phyloP scores from a whole-genome alignment of 2,113 vertebrate species.

The Plectropomus leopardus region DNA sequence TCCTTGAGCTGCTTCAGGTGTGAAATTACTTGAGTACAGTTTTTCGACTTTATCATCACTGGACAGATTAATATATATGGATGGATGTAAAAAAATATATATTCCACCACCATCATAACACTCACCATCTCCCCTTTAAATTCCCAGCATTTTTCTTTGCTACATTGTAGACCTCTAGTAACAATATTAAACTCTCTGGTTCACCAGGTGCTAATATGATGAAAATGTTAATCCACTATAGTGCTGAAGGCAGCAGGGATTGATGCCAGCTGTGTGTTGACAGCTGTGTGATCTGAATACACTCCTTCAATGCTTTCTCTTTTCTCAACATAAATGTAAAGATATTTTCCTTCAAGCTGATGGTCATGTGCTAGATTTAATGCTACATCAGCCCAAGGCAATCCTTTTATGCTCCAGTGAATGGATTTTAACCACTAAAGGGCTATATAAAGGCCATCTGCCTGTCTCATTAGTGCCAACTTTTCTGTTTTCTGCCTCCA shows the following conservation, averaged over 20 bases:
- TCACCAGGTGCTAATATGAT: conserved; percentile 61
- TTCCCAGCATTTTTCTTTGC: conserved; percentile 27
- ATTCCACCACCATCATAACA: not conserved
- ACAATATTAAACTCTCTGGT: conserved; percentile 30
- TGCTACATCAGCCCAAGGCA: conserved; percentile 60
- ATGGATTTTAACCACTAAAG: conserved; percentile 70
- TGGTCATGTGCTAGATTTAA: conserved; percentile 64
- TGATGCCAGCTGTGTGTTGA: conserved; percentile 60
- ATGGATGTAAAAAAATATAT: not conserved
- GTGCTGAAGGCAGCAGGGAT: conserved; percentile 52
- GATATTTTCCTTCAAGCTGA: conserved; percentile 63
- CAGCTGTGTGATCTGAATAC: conserved; percentile 61
- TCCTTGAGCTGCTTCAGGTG: not conserved
- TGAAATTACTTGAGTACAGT: not conserved
- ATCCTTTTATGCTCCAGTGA: conserved; percentile 64
- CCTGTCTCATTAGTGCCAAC: conserved; percentile 63
- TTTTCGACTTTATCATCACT: not conserved
- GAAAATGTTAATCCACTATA: conserved; percentile 56
- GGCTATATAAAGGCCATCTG: conserved; percentile 74
- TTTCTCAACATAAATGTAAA: conserved; percentile 55
- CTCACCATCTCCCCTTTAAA: not conserved
- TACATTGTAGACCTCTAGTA: conserved; percentile 6
- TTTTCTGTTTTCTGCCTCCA: conserved; percentile 42
- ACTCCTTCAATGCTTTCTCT: conserved; percentile 41
- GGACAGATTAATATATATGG: not conserved